Percentiles rank a stretch among this genome's conserved stretches.
phyloP scores from a whole-genome alignment of 1,140 invertebrate genomes.

The Anastrepha obliqua region DNA sequence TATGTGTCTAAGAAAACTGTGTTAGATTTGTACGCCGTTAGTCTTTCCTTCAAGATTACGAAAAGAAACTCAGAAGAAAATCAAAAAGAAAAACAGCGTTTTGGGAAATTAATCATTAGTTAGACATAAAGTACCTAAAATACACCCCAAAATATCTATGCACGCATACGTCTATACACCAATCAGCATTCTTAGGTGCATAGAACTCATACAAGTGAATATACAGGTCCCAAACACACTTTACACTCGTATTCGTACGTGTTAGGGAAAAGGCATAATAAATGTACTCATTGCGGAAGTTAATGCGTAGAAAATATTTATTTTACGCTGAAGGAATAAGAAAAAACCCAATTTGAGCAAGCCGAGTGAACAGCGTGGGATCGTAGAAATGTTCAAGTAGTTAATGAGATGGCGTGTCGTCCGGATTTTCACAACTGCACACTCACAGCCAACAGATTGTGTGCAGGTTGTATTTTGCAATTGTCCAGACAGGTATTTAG shows the following conservation, averaged over 20 bases:
- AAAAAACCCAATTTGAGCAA: background rate
- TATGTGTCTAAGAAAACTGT: background rate
- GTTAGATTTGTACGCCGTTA: background rate
- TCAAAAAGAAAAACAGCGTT: background rate
- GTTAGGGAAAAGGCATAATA: background rate
- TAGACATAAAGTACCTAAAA: background rate
- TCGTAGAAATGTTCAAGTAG: background rate
- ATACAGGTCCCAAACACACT: too few relatives aligned
- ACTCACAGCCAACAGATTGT: background rate
- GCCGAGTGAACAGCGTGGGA: background rate
- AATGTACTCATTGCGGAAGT: slow-evolving; percentile 30
- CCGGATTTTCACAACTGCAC: background rate
- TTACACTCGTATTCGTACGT: too few relatives aligned
- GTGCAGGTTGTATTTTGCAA: background rate
- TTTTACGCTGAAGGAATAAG: slow-evolving; percentile 13
- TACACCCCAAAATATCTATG: background rate
- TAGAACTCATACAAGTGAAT: too few relatives aligned
- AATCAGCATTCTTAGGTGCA: too few relatives aligned
- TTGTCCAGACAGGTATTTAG: background rate
- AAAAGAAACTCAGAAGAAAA: background rate
- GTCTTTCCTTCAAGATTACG: background rate
- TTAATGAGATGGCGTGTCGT: background rate
- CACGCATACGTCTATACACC: background rate
- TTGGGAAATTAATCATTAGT: slow-evolving; percentile 2
- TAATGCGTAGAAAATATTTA: slow-evolving; percentile 24